These are phyloP conservation scores for Anabacerthia variegaticeps DNA, from an alignment of 2,797 vertebrate genomes.

Conservation along the genomic window DNA sequence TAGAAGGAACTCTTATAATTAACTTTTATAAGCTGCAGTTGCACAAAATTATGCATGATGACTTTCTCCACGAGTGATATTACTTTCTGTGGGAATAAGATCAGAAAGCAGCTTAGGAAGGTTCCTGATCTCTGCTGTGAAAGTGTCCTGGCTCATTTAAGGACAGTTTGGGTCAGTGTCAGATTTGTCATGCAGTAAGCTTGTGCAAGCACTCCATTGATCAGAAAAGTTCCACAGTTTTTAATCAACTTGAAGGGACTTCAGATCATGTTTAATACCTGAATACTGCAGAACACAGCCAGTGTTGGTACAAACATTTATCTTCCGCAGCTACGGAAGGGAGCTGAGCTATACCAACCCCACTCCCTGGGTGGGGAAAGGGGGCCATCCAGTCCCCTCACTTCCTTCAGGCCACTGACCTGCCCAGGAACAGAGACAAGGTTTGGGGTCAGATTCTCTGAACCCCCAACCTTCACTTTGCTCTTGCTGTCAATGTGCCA, in stretches of 20 bases:
- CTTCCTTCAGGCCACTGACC: neutral
- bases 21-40: slow-evolving; percentile 20
- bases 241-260: slow-evolving; percentile 28
- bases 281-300: neutral
- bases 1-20: slow-evolving; percentile 2
- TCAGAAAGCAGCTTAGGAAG: neutral
- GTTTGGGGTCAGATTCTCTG: neutral
- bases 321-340: neutral
- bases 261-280: neutral
- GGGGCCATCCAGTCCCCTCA: neutral
- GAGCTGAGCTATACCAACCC: neutral
- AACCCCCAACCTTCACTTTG: neutral
- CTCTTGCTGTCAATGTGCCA: neutral
- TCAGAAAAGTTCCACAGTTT: neutral
- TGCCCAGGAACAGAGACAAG: neutral
- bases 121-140: neutral
- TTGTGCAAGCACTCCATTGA: neutral
- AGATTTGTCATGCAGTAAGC: neutral
- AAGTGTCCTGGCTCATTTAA: neutral
- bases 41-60: neutral
- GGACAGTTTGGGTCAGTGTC: neutral
- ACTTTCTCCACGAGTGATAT: neutral
- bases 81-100: slow-evolving; percentile 19
- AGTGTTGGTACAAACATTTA: neutral
- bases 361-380: fast-evolving